Conservation (phyloP, 2,113 vertebrate species). For the Brachyistius frenatus region DNA sequence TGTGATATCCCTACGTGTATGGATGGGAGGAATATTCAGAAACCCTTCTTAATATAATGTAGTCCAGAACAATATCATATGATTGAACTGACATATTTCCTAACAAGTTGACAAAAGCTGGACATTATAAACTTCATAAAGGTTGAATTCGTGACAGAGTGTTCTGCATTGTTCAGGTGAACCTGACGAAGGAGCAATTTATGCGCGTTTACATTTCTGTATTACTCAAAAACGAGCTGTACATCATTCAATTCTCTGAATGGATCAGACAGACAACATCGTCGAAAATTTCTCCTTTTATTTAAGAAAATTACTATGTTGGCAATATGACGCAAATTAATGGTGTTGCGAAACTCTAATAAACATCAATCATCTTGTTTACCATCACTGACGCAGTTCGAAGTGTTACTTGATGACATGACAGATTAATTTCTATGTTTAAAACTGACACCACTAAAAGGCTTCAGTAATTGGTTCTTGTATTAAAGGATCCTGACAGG, state of each 20-base stretch:
- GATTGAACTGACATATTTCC: too few relatives aligned
- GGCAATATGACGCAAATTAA: conserved; percentile 33
- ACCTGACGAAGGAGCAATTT: background rate
- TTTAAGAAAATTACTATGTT: background rate
- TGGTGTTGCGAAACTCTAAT: conserved; percentile 21
- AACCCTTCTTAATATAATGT: too few relatives aligned
- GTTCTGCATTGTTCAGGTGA: background rate
- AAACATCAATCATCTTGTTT: conserved; percentile 31
- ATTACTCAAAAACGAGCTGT: too few relatives aligned
- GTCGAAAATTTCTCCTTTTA: background rate
- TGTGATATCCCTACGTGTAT: too few relatives aligned
- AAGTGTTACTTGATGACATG: conserved; percentile 10
- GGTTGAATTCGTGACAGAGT: background rate
- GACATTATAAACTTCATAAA: background rate
- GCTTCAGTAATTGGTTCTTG: conserved; percentile 12
- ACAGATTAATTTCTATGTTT: conserved; percentile 33
- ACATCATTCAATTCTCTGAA: background rate
- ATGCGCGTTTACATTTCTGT: too few relatives aligned
- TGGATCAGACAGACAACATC: background rate
- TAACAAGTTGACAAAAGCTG: too few relatives aligned
- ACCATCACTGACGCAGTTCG: background rate
- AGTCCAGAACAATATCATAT: too few relatives aligned
- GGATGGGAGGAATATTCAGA: too few relatives aligned
- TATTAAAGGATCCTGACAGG: conserved; percentile 21
- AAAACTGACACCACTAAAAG: background rate